A percentile compares a stretch with the other conserved stretches of the same genome.
phyloP scores from a whole-genome alignment of 2,113 vertebrate genomes.

The Oenanthe oenanthe region DNA sequence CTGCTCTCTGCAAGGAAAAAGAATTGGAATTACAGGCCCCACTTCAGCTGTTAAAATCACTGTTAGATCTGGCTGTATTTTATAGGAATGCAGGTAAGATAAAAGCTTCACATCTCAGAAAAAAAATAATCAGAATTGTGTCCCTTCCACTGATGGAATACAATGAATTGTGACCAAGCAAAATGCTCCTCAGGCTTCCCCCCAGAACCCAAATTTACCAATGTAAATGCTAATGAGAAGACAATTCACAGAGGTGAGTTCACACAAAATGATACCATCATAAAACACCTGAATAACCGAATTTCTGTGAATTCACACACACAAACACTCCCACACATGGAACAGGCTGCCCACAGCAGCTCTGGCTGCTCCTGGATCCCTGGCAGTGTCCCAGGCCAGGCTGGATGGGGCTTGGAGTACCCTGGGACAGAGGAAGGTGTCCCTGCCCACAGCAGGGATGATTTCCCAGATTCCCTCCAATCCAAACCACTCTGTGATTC shows the following conservation, averaged over 20 bases:
- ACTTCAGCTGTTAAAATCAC: not conserved
- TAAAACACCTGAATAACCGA: not conserved
- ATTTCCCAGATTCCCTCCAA: not conserved
- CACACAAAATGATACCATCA: not conserved
- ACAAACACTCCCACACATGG: fast-evolving
- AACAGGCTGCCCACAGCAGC: not conserved
- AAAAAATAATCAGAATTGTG: not conserved
- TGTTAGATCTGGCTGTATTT: not conserved
- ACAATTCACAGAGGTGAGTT: not conserved
- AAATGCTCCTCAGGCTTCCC: not conserved
- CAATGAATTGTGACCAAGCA: not conserved
- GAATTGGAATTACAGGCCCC: not conserved
- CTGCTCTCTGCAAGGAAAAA: not conserved
- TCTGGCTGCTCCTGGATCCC: not conserved
- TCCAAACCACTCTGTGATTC: not conserved
- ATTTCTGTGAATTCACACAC: not conserved
- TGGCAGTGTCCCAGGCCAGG: not conserved
- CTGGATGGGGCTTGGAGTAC: fast-evolving
- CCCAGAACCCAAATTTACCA: not conserved
- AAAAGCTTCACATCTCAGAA: not conserved
- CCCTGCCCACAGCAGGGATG: not conserved
- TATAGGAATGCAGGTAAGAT: not conserved
- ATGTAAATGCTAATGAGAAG: not conserved
- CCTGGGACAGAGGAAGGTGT: not conserved
- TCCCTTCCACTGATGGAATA: not conserved